Evolutionary conservation across 2,113 vertebrate species (phyloP).

Genomic region (Ibidorhyncha struthersii): DNA sequence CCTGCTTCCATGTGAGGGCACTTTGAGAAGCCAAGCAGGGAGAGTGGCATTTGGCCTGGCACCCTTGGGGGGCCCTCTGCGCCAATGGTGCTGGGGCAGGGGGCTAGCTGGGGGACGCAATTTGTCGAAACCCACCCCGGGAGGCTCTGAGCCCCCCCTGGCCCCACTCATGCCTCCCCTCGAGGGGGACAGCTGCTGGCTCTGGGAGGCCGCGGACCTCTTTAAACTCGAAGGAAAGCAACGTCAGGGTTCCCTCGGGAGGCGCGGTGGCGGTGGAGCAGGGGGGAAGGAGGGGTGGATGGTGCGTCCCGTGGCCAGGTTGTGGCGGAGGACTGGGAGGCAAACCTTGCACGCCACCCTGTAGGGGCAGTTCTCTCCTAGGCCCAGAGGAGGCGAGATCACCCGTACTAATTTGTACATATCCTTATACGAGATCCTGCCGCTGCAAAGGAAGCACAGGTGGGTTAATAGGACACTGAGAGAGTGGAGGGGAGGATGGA

Average conservation of each 20-base stretch:
- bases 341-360: slow-evolving; percentile 99
- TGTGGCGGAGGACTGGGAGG: slow-evolving; percentile 80
- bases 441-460: slow-evolving; percentile 96
- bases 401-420: slow-evolving; percentile 99
- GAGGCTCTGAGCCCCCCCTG: neutral
- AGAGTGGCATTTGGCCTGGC: neutral
- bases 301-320: slow-evolving; percentile 73
- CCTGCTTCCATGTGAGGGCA: fast-evolving
- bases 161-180: slow-evolving; percentile 38
- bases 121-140: slow-evolving; percentile 30
- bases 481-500: slow-evolving; percentile 51
- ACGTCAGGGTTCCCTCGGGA: slow-evolving; percentile 74
- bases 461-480: slow-evolving; percentile 81
- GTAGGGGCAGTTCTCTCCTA: slow-evolving; percentile 99
- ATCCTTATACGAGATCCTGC: slow-evolving; percentile 99
- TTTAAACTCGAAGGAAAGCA: slow-evolving; percentile 85
- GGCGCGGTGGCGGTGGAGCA: slow-evolving; percentile 72
- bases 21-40: neutral
- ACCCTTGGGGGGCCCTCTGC: neutral
- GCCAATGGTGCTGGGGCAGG: fast-evolving
- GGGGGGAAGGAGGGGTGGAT: slow-evolving; percentile 64
- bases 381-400: slow-evolving; percentile 99
- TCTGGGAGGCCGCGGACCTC: slow-evolving; percentile 77
- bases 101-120: neutral
- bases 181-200: slow-evolving; percentile 76